A percentile compares a stretch with the other conserved stretches of the same genome.
Evolutionary conservation across 1,140 invertebrate genomes (phyloP).

Genomic region (Drosophila sturtevanti): DNA sequence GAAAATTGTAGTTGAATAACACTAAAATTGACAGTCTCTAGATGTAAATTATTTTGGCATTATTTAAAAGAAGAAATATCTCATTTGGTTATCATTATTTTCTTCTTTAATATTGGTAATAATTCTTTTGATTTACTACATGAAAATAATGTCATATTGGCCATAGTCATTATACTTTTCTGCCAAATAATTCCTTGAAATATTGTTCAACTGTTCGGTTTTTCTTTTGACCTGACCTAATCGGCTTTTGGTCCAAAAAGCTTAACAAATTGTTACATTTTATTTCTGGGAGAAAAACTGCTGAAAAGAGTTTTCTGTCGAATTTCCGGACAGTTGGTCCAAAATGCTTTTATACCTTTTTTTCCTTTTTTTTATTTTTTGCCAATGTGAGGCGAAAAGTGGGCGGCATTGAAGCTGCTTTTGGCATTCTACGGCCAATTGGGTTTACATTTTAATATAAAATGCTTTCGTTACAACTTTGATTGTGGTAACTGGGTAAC

Average conservation of each 20-base stretch:
- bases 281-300: neutral
- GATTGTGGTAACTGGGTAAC: conserved; percentile 46
- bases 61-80: neutral
- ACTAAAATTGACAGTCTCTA: neutral
- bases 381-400: neutral
- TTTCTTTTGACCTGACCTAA: conserved; percentile 30
- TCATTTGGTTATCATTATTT: too few species aligned
- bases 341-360: neutral
- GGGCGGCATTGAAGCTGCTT: conserved; percentile 18
- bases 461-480: conserved; percentile 36
- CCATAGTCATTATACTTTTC: neutral
- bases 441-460: conserved; percentile 47
- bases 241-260: conserved; percentile 26
- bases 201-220: conserved; percentile 10
- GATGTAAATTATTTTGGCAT: neutral
- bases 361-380: too few species aligned
- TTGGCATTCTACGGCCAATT: conserved; percentile 50
- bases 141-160: neutral
- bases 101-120: neutral
- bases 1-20: neutral
- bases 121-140: neutral
- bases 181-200: conserved; percentile 11
- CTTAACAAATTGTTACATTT: conserved; percentile 7
- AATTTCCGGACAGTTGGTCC: neutral
- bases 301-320: conserved; percentile 5